These are phyloP conservation scores for Clarias magur DNA, from an alignment of 2,113 vertebrate genomes.

Conservation along the genomic window DNA sequence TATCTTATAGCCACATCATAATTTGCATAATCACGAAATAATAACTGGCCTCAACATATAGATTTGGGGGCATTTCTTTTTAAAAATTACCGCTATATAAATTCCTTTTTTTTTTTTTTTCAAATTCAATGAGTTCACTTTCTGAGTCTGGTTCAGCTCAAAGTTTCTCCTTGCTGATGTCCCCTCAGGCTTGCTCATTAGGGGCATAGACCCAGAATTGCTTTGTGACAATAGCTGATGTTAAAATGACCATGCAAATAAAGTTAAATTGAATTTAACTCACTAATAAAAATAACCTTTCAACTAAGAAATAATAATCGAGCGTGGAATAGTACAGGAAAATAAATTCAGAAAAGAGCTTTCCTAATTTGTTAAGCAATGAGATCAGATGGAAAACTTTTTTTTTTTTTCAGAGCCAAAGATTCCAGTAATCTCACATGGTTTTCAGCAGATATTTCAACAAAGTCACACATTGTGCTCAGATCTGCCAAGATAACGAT, in stretches of 20 bases:
- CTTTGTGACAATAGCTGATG: not conserved
- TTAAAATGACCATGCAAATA: conserved; percentile 2
- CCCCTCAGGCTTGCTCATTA: not conserved
- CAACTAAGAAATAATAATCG: not conserved
- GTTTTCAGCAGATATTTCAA: conserved; percentile 12
- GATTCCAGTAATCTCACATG: conserved; percentile 14
- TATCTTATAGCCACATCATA: not conserved
- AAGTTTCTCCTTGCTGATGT: not conserved
- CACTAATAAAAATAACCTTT: not conserved
- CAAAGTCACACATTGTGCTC: conserved; percentile 17
- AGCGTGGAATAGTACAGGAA: not conserved
- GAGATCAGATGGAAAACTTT: conserved; percentile 10
- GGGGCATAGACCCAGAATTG: not conserved
- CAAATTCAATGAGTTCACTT: not conserved
- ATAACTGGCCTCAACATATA: not conserved
- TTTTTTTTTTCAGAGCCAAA: conserved; percentile 4
- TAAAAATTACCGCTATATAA: not conserved
- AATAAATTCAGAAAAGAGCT: not conserved
- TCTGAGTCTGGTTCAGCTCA: not conserved
- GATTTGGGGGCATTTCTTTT: not conserved
- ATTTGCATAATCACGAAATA: not conserved
- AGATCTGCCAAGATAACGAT: conserved; percentile 14
- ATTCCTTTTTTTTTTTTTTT: not conserved
- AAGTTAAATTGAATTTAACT: not conserved
- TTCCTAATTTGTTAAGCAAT: conserved; percentile 8